phyloP scores from a whole-genome alignment of 2,888 invertebrate genomes.

The Drosophila peninsularis region DNA sequence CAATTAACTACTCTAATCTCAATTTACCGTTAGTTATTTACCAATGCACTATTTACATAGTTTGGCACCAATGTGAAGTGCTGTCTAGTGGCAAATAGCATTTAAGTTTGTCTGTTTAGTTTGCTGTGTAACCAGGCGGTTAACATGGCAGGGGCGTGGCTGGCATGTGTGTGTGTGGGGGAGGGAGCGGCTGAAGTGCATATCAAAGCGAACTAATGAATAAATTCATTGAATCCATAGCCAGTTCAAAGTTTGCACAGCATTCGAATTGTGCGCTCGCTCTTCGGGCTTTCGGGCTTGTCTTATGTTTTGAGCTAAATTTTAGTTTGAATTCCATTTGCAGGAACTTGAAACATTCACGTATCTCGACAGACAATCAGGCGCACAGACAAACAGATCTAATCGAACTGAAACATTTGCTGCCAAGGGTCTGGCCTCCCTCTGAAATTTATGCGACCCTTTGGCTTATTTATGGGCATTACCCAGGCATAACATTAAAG shows the following conservation, averaged over 20 bases:
- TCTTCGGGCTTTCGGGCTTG: neutral
- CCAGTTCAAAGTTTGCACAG: conserved; percentile 64
- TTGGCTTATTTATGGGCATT: conserved; percentile 73
- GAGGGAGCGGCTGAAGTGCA: conserved; percentile 52
- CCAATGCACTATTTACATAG: neutral
- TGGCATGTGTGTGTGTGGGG: neutral
- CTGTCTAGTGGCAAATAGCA: conserved; percentile 59
- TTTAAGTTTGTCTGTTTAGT: conserved; percentile 73
- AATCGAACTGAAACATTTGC: conserved; percentile 38
- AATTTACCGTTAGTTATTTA: neutral
- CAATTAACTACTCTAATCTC: neutral
- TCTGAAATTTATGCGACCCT: conserved; percentile 64
- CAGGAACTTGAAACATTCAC: conserved; percentile 35
- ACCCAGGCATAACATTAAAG: conserved; percentile 70
- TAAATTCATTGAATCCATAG: conserved; percentile 75
- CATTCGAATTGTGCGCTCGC: conserved; percentile 50
- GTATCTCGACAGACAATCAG: conserved; percentile 49
- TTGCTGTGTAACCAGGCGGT: conserved; percentile 40
- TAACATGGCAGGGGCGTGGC: conserved; percentile 19
- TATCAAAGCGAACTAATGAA: conserved; percentile 78
- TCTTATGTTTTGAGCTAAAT: conserved; percentile 29
- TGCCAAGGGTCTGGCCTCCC: conserved; percentile 12
- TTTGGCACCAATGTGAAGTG: conserved; percentile 34
- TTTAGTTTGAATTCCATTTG: conserved; percentile 31
- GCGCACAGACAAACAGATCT: conserved; percentile 20